These are phyloP conservation scores for Cygnus atratus DNA, from an alignment of 2,113 vertebrate genomes.

Conservation along the genomic window DNA sequence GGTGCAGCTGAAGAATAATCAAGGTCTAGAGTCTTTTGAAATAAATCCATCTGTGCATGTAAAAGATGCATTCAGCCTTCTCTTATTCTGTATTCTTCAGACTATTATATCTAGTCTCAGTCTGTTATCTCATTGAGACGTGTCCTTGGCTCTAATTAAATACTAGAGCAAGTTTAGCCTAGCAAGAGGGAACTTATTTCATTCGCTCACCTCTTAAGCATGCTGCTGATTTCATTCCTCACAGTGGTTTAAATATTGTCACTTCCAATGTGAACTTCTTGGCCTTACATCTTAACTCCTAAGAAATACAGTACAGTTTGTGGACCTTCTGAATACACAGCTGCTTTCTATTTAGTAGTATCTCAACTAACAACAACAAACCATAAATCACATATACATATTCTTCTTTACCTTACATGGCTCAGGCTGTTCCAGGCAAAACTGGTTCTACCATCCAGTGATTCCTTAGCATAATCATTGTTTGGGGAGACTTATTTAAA, in stretches of 20 bases:
- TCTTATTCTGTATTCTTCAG: background rate
- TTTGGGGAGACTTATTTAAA: conserved; percentile 34
- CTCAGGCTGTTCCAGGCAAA: conserved; percentile 36
- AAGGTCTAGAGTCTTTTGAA: background rate
- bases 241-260: background rate
- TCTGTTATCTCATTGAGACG: background rate
- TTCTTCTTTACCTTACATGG: conserved; percentile 43
- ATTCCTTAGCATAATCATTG: conserved; percentile 48
- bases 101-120: background rate
- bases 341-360: conserved; percentile 2
- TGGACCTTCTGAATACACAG: background rate
- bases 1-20: background rate
- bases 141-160: background rate
- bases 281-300: background rate
- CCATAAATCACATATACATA: conserved; percentile 3
- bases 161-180: background rate
- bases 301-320: background rate
- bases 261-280: background rate
- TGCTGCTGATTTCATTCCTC: background rate
- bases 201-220: background rate
- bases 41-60: background rate
- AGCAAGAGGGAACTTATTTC: background rate
- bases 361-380: background rate
- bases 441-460: conserved; percentile 66
- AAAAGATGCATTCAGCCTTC: background rate